phyloP scores from a whole-genome alignment of 2,888 invertebrate species.

The Drosophila mercatorum region DNA sequence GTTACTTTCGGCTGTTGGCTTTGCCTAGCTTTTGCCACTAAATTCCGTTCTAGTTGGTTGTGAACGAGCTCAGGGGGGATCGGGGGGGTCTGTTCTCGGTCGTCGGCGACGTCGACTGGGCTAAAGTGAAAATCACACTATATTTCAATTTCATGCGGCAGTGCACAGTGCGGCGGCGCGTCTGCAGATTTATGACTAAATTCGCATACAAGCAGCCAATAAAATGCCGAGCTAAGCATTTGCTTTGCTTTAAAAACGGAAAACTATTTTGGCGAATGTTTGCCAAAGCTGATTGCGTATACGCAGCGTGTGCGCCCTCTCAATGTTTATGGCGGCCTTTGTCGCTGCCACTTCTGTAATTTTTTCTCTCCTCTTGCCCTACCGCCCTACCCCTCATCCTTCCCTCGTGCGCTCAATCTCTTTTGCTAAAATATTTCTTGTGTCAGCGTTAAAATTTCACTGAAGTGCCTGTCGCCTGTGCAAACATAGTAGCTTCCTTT shows the following conservation, averaged over 20 bases:
- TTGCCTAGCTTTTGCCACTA: conserved; percentile 61
- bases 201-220: conserved; percentile 77
- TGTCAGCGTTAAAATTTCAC: conserved; percentile 76
- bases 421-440: conserved; percentile 73
- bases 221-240: conserved; percentile 76
- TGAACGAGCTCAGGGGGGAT: background rate
- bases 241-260: conserved; percentile 61
- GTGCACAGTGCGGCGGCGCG: conserved; percentile 70
- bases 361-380: conserved; percentile 1
- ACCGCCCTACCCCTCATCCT: background rate
- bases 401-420: conserved; percentile 32
- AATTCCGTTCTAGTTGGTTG: conserved; percentile 55
- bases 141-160: conserved; percentile 79
- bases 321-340: conserved; percentile 64
- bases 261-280: conserved; percentile 75
- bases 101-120: conserved; percentile 8
- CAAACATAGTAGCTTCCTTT: conserved; percentile 53
- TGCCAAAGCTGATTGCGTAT: conserved; percentile 75
- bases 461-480: conserved; percentile 71
- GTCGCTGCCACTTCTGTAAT: conserved; percentile 37
- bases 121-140: conserved; percentile 79
- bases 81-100: background rate
- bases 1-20: conserved; percentile 36
- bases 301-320: conserved; percentile 68
- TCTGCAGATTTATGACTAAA: conserved; percentile 76